Conservation (phyloP, 2,888 invertebrate species). For the Eupithecia abbreviata region DNA sequence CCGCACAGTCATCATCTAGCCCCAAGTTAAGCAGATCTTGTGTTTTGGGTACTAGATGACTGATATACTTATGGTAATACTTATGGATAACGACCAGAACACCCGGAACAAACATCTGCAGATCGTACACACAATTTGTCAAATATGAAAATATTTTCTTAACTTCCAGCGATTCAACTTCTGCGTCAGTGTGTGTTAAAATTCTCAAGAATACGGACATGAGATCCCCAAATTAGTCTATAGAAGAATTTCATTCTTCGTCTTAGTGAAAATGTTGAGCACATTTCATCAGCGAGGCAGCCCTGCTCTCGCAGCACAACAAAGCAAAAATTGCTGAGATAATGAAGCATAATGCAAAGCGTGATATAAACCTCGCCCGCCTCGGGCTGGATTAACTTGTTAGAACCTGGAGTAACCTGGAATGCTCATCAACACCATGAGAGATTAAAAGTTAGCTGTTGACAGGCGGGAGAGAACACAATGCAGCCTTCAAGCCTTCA, state of each 20-base stretch:
- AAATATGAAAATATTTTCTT: no score
- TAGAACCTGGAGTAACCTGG: constrained; percentile 50
- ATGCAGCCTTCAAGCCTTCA: constrained; percentile 7
- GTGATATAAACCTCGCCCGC: constrained; percentile 78
- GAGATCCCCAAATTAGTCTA: neutral
- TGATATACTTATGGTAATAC: no score
- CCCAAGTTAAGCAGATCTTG: no score
- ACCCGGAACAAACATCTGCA: no score
- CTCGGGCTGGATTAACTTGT: constrained; percentile 78
- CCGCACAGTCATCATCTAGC: no score
- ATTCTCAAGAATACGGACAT: neutral
- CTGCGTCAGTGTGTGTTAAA: neutral
- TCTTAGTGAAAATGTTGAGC: constrained; percentile 2
- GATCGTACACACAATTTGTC: no score
- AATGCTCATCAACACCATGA: constrained; percentile 45
- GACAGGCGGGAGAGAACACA: constrained; percentile 13
- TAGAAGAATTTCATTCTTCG: neutral
- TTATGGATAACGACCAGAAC: no score
- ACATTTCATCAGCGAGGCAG: constrained; percentile 37
- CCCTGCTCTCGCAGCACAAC: constrained; percentile 65
- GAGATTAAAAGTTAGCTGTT: constrained; percentile 29
- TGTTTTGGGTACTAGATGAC: no score
- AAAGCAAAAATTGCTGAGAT: constrained; percentile 79
- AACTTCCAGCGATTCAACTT: no score
- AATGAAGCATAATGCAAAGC: constrained; percentile 81